Conservation (phyloP, 2,797 vertebrate species). For the Brotula barbata region DNA sequence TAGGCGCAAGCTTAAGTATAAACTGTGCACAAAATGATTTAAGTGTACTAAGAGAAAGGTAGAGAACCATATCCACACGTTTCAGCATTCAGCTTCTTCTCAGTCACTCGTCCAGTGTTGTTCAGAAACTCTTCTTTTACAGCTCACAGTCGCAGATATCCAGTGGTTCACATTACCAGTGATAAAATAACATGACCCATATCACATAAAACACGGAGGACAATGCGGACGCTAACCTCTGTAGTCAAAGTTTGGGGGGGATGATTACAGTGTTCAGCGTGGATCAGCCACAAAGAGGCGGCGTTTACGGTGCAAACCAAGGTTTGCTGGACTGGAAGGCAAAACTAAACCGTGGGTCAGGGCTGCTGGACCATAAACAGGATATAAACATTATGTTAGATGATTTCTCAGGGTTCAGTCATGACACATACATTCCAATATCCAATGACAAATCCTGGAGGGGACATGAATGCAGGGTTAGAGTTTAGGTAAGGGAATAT, state of each 20-base stretch:
- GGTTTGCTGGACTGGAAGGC: conserved; percentile 39
- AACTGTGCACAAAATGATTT: conserved; percentile 15
- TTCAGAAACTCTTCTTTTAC: conserved; percentile 25
- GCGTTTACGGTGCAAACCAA: not conserved
- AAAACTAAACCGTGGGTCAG: conserved; percentile 8
- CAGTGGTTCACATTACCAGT: conserved; percentile 25
- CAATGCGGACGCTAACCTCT: not conserved
- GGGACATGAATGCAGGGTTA: not conserved
- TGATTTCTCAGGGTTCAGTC: not conserved
- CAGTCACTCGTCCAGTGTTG: conserved; percentile 38
- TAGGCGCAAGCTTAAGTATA: too few species aligned
- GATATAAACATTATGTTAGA: too few species aligned
- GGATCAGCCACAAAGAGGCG: not conserved
- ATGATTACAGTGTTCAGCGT: too few species aligned
- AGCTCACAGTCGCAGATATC: conserved; percentile 35
- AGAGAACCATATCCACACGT: conserved; percentile 1
- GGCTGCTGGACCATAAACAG: too few species aligned
- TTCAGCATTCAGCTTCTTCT: conserved; percentile 2
- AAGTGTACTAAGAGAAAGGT: conserved; percentile 17
- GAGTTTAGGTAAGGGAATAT: not conserved
- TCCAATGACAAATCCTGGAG: conserved; percentile 2
- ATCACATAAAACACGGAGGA: not conserved
- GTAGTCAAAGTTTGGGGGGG: not conserved
- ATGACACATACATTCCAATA: not conserved
- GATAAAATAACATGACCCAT: conserved; percentile 1